These are phyloP conservation scores for Hermetia illucens DNA, from an alignment of 1,140 invertebrate genomes.

Conservation along the genomic window DNA sequence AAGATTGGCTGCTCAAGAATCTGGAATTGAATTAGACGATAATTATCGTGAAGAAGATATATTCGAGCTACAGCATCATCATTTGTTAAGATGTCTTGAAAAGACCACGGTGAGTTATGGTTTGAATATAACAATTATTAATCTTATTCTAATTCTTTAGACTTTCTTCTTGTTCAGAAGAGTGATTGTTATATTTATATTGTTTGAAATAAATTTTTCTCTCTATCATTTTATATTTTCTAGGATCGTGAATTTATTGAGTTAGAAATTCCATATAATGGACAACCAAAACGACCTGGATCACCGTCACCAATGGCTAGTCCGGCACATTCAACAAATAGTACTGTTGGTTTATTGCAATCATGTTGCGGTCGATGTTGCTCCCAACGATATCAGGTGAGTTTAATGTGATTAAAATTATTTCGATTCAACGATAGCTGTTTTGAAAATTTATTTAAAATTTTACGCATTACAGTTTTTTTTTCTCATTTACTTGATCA, in stretches of 20 bases:
- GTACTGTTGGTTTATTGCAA: slow-evolving; percentile 56
- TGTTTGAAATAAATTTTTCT: background rate
- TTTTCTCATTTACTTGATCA: no score
- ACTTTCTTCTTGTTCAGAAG: background rate
- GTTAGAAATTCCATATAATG: slow-evolving; percentile 87
- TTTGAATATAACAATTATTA: slow-evolving; percentile 4
- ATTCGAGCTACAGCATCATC: slow-evolving; percentile 98
- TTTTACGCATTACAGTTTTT: no score
- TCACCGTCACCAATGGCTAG: slow-evolving; percentile 74
- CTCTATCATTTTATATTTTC: background rate
- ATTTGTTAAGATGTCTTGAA: slow-evolving; percentile 92
- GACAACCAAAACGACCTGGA: slow-evolving; percentile 74
- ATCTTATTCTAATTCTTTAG: background rate
- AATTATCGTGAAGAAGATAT: slow-evolving; percentile 88
- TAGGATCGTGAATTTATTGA: slow-evolving; percentile 95
- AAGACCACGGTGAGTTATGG: slow-evolving; percentile 79
- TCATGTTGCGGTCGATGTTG: slow-evolving; percentile 75
- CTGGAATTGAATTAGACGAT: slow-evolving; percentile 77
- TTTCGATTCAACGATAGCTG: no score
- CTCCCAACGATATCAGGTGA: slow-evolving; percentile 77
- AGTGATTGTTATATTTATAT: background rate
- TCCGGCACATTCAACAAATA: slow-evolving; percentile 69
- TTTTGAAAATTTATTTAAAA: no score
- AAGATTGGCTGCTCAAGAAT: slow-evolving; percentile 77
- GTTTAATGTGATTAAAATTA: no score